These are phyloP conservation scores for Squalus acanthias DNA, from an alignment of 2,797 vertebrate species.

Conservation along the genomic window DNA sequence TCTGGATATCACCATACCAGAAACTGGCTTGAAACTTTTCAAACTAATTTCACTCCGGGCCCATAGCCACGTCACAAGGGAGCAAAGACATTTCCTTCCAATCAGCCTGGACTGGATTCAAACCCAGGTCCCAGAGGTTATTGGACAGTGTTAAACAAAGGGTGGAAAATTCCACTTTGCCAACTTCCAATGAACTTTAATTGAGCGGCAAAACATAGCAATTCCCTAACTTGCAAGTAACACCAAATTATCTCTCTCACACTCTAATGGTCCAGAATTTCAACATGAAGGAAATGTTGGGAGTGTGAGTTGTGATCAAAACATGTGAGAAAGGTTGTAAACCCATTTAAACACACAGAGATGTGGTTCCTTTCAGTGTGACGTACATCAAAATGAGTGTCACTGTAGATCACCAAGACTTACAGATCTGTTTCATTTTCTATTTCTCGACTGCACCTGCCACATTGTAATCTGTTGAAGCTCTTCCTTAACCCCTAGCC, in stretches of 20 bases:
- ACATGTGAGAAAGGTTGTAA: not conserved
- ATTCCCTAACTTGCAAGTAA: not conserved
- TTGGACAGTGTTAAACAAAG: not conserved
- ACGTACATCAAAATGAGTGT: not conserved
- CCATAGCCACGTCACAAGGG: not conserved
- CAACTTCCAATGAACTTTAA: not conserved
- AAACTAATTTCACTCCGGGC: not conserved
- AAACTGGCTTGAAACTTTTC: not conserved
- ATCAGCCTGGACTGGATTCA: not conserved
- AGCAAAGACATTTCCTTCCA: not conserved
- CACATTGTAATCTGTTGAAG: not conserved
- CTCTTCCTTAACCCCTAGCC: not conserved
- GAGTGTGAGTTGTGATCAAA: not conserved
- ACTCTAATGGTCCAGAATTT: not conserved
- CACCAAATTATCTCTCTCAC: not conserved
- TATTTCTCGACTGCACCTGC: not conserved
- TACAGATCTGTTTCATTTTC: constrained; percentile 10
- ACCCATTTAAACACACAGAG: not conserved
- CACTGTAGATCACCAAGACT: not conserved
- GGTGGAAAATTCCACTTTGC: not conserved
- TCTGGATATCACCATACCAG: not conserved
- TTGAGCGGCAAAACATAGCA: not conserved
- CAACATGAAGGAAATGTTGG: constrained; percentile 7
- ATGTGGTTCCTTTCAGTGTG: not conserved
- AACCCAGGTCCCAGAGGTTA: not conserved